Percentiles rank a stretch among this genome's conserved stretches.
Evolutionary conservation across 2,113 vertebrate species (phyloP).

Genomic region (Acrocephalus arundinaceus): DNA sequence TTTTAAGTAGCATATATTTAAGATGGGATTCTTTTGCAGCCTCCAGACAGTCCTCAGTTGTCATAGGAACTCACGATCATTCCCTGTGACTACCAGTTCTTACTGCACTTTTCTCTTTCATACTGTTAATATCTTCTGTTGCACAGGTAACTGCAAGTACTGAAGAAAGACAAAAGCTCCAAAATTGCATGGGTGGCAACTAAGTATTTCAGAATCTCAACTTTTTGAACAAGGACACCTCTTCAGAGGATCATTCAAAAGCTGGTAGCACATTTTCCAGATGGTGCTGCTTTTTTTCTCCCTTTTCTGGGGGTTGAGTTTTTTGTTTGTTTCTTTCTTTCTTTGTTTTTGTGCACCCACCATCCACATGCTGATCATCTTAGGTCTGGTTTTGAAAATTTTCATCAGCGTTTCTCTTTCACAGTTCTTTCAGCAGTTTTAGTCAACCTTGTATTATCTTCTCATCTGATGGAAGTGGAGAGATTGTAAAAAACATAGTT

Average conservation of each 20-base stretch:
- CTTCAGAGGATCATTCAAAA: background rate
- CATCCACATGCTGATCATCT: background rate
- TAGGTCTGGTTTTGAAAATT: background rate
- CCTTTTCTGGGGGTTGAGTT: rapidly evolving
- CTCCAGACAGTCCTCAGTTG: background rate
- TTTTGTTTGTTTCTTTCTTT: background rate
- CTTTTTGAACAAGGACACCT: background rate
- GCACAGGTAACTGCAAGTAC: background rate
- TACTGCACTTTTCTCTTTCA: background rate
- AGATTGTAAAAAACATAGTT: background rate
- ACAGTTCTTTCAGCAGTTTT: background rate
- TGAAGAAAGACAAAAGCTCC: background rate
- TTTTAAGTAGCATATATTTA: background rate
- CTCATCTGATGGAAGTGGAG: background rate
- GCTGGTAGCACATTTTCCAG: background rate
- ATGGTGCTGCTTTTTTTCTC: background rate
- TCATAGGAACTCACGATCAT: background rate
- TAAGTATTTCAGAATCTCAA: background rate
- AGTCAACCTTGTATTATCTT: background rate
- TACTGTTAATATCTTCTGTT: background rate
- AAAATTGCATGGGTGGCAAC: background rate
- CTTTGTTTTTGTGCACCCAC: background rate
- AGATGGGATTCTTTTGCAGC: background rate
- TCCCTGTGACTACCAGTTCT: background rate
- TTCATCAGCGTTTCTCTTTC: background rate